Percentiles rank a stretch among this genome's conserved stretches.
These are phyloP conservation scores for Spodoptera frugiperda DNA, from an alignment of 1,140 invertebrate species.

Conservation along the genomic window DNA sequence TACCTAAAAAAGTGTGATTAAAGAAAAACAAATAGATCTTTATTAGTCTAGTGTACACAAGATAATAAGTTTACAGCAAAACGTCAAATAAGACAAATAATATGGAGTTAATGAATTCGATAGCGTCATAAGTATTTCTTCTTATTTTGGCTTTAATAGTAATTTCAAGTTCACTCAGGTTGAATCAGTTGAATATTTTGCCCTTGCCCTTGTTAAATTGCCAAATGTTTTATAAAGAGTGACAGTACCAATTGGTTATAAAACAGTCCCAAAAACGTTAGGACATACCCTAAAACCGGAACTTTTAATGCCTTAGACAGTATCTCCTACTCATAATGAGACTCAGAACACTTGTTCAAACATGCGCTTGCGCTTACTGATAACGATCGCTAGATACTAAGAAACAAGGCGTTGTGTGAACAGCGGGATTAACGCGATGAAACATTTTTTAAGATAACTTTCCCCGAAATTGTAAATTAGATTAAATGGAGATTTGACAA, in stretches of 20 bases:
- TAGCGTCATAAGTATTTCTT: too few species aligned
- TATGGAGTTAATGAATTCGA: too few species aligned
- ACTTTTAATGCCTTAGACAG: background rate
- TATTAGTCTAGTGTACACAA: too few species aligned
- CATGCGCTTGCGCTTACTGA: conserved; percentile 36
- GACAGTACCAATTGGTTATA: too few species aligned
- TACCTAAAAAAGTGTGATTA: background rate
- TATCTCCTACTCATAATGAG: background rate
- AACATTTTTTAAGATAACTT: background rate
- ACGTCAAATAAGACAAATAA: too few species aligned
- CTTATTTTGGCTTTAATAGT: too few species aligned
- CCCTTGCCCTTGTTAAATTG: background rate
- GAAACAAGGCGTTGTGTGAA: conserved; percentile 21
- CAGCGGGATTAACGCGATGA: conserved; percentile 6
- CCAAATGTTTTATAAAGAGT: background rate
- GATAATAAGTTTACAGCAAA: too few species aligned
- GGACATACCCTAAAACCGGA: background rate
- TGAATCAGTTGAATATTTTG: too few species aligned
- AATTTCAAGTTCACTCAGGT: too few species aligned
- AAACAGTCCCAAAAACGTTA: too few species aligned
- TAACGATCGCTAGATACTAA: conserved; percentile 39
- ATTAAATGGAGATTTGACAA: background rate
- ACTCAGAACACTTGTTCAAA: conserved; percentile 42
- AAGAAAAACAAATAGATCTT: background rate
- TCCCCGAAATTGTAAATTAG: conserved; percentile 13